Evolutionary conservation across 2,113 vertebrate species (phyloP).

Genomic region (Rhinoptilus africanus): DNA sequence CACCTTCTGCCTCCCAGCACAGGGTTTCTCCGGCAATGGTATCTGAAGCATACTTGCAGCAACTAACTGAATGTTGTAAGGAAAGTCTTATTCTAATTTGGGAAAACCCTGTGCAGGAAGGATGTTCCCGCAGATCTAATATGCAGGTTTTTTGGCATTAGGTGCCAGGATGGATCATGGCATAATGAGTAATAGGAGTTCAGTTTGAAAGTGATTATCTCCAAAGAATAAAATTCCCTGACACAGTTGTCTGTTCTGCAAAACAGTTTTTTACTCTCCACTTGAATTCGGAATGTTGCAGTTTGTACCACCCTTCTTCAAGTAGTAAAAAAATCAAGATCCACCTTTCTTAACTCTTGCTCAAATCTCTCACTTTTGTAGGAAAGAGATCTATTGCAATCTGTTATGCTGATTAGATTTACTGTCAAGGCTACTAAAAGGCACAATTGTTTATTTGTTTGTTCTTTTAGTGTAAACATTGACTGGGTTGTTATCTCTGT

Average conservation of each 20-base stretch:
- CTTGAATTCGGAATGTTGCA: background rate
- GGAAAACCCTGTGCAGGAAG: background rate
- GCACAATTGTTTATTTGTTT: constrained; percentile 64
- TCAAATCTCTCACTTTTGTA: background rate
- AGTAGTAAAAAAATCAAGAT: background rate
- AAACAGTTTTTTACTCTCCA: background rate
- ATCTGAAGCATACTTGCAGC: background rate
- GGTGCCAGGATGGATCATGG: background rate
- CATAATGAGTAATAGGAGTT: background rate
- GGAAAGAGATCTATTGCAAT: constrained; percentile 37
- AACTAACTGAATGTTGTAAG: background rate
- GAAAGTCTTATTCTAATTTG: background rate
- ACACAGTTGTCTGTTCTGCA: background rate
- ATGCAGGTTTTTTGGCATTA: background rate
- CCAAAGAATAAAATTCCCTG: background rate
- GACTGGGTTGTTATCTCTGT: constrained; percentile 43
- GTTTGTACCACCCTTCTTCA: background rate
- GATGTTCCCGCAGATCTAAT: background rate
- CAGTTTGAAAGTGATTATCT: background rate
- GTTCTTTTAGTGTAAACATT: constrained; percentile 33
- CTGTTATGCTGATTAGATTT: constrained; percentile 50
- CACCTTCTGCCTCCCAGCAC: background rate
- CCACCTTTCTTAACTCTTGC: constrained; percentile 15
- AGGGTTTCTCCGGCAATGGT: background rate
- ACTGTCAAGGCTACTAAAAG: constrained; percentile 50